These are phyloP conservation scores for Gymnogyps californianus DNA, from an alignment of 2,113 vertebrate genomes.

Conservation along the genomic window DNA sequence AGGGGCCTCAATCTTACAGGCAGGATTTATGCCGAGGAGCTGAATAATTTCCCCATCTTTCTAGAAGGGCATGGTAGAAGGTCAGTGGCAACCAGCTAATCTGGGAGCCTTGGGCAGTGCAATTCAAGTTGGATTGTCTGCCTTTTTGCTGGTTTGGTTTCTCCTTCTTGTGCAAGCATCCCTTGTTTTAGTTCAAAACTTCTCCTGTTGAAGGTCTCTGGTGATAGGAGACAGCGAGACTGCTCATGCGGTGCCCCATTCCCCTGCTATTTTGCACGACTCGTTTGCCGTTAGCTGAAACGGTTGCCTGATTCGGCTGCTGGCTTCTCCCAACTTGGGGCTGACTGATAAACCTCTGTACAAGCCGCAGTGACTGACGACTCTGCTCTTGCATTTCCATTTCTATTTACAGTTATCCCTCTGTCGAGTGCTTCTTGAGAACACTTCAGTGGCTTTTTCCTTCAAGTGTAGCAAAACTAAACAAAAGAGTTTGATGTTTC, in stretches of 20 bases:
- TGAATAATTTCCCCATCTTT: not conserved
- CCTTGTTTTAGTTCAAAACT: not conserved
- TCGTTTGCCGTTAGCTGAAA: not conserved
- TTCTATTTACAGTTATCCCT: slow-evolving; percentile 39
- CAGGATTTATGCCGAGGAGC: not conserved
- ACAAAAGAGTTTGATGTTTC: slow-evolving; percentile 28
- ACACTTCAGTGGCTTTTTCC: slow-evolving; percentile 49
- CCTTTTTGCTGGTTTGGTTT: not conserved
- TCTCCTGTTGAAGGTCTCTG: not conserved
- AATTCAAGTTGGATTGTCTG: not conserved
- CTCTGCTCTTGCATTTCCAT: slow-evolving; percentile 5
- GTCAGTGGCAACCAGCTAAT: not conserved
- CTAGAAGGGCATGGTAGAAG: not conserved
- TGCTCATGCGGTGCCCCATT: fast-evolving
- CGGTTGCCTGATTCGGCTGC: not conserved
- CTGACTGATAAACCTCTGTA: not conserved
- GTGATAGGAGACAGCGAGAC: not conserved
- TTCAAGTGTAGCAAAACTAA: slow-evolving; percentile 55
- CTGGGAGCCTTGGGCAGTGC: not conserved
- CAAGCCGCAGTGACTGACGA: not conserved
- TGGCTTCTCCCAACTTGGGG: not conserved
- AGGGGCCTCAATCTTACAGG: not conserved
- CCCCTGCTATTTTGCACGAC: fast-evolving
- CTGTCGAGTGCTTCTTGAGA: slow-evolving; percentile 8
- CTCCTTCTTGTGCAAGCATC: not conserved